These are phyloP conservation scores for Dryocosmus kuriphilus DNA, from an alignment of 2,888 invertebrate genomes.

Conservation along the genomic window DNA sequence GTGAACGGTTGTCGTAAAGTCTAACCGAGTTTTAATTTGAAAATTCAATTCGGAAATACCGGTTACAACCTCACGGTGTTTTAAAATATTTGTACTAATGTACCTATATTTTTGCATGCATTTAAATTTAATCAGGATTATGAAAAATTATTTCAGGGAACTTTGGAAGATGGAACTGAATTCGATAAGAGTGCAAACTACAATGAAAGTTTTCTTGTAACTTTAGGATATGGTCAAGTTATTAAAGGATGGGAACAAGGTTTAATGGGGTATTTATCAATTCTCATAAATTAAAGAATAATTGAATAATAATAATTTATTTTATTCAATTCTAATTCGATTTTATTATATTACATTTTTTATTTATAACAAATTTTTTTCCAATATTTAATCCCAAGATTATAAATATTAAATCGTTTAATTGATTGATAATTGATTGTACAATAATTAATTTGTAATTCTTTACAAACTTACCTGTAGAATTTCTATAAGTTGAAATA, in stretches of 20 bases:
- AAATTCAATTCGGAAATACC: too few species aligned
- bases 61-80: too few species aligned
- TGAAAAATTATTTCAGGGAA: slow-evolving; percentile 81
- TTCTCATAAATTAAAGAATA: too few species aligned
- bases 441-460: too few species aligned
- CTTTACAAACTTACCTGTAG: too few species aligned
- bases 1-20: too few species aligned
- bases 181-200: slow-evolving; percentile 90
- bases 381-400: background rate
- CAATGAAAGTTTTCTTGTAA: slow-evolving; percentile 88
- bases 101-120: background rate
- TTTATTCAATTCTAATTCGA: background rate
- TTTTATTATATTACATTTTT: background rate
- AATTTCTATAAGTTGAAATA: background rate
- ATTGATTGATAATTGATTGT: too few species aligned
- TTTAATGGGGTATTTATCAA: slow-evolving; percentile 82
- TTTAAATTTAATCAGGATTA: background rate
- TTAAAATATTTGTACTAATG: too few species aligned
- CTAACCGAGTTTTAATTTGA: background rate
- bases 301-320: too few species aligned
- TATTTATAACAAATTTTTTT: background rate
- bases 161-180: slow-evolving; percentile 89
- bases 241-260: slow-evolving; percentile 96
- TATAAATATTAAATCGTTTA: too few species aligned
- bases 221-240: slow-evolving; percentile 90